These are phyloP conservation scores for Nymphalis c-album DNA, from an alignment of 2,888 invertebrate genomes.

Conservation along the genomic window DNA sequence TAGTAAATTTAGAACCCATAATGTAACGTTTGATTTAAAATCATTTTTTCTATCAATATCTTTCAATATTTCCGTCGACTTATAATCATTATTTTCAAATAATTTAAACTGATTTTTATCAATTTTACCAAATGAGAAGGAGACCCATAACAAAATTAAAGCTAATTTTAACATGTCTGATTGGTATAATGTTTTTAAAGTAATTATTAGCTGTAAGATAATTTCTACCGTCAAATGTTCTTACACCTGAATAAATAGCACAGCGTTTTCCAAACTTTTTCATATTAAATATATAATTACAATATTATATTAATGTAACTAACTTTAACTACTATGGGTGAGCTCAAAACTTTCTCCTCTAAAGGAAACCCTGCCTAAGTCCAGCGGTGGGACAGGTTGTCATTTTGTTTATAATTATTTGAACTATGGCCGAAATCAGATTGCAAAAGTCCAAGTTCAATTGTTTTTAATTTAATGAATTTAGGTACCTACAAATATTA, in stretches of 20 bases:
- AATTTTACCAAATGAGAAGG: slow-evolving; percentile 20
- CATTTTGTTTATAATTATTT: no score
- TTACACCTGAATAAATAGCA: slow-evolving; percentile 19
- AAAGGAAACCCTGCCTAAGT: no score
- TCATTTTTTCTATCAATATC: not conserved
- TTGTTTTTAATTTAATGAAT: no score
- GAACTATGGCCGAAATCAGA: no score
- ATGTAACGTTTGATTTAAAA: slow-evolving; percentile 26
- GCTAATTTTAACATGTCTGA: slow-evolving; percentile 42
- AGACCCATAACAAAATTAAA: slow-evolving; percentile 28
- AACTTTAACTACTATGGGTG: no score
- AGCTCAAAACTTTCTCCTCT: no score
- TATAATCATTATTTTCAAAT: not conserved
- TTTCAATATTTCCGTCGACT: not conserved
- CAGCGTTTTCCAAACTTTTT: slow-evolving; percentile 8
- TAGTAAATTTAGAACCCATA: slow-evolving; percentile 55
- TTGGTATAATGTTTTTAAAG: slow-evolving; percentile 10
- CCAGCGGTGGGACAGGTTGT: no score
- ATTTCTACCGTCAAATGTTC: slow-evolving; percentile 4
- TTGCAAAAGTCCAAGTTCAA: no score
- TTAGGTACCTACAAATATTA: no score
- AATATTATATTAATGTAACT: no score
- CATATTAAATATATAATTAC: not conserved
- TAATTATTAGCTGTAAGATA: slow-evolving; percentile 8
- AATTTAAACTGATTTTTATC: slow-evolving; percentile 4